Conservation (phyloP, 64 coral and sea anemone genomes). For the Hydrozoanthus tunicans region DNA sequence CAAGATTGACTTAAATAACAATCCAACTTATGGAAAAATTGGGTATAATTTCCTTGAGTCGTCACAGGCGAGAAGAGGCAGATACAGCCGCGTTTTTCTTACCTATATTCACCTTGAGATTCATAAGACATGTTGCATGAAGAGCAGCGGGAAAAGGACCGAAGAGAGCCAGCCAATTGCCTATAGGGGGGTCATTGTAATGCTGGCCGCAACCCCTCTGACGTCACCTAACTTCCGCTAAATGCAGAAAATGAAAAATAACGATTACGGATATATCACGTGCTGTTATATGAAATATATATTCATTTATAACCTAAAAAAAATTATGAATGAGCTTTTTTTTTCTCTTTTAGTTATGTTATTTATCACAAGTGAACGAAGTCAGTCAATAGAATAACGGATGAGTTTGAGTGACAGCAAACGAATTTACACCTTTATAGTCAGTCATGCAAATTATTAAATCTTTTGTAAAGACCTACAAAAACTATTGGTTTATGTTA, state of each 20-base stretch:
- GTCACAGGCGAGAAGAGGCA: neutral
- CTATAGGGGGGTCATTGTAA: conserved; percentile 75
- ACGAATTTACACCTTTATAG: too few relatives aligned
- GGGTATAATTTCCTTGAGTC: neutral
- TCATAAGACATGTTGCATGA: conserved; percentile 96
- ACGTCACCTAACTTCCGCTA: conserved; percentile 84
- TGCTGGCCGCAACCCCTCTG: conserved; percentile 24
- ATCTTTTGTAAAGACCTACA: too few relatives aligned
- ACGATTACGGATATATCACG: too few relatives aligned
- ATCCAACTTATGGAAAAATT: neutral
- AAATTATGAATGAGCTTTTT: too few relatives aligned
- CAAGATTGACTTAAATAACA: neutral
- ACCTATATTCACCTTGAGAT: conserved; percentile 77
- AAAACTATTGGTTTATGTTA: too few relatives aligned
- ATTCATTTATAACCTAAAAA: too few relatives aligned
- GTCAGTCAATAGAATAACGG: too few relatives aligned
- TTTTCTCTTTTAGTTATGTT: too few relatives aligned
- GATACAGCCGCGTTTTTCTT: conserved; percentile 16
- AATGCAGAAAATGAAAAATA: neutral
- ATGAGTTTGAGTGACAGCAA: too few relatives aligned
- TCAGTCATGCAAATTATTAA: too few relatives aligned
- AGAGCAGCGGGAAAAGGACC: conserved; percentile 85
- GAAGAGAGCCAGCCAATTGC: conserved; percentile 46
- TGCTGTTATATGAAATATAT: too few relatives aligned
- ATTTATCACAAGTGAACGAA: too few relatives aligned